These are phyloP conservation scores for Acanthisitta chloris DNA, from an alignment of 2,113 vertebrate species.

Conservation along the genomic window DNA sequence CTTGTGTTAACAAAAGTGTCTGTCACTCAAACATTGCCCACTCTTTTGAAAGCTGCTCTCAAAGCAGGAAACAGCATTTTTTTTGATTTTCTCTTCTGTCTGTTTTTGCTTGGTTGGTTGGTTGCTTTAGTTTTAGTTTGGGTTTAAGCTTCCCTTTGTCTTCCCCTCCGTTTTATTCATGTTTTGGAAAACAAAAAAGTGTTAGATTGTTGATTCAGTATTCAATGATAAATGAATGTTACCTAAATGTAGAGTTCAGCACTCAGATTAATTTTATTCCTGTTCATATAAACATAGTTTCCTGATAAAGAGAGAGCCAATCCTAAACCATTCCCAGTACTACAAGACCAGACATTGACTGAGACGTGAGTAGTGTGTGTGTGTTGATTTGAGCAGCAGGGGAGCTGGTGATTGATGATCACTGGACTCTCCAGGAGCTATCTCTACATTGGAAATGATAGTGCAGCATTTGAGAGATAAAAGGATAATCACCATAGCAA, in stretches of 20 bases:
- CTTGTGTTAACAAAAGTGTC: slow-evolving; percentile 18
- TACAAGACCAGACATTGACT: neutral
- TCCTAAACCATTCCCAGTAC: neutral
- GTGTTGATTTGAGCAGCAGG: neutral
- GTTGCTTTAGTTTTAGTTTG: neutral
- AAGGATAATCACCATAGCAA: neutral
- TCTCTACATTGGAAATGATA: neutral
- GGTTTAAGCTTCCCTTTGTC: neutral
- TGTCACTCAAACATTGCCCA: neutral
- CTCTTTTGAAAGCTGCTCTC: neutral
- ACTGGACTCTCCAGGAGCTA: neutral
- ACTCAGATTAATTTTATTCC: neutral
- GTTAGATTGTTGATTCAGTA: neutral
- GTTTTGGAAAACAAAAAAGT: neutral
- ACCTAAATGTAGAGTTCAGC: neutral
- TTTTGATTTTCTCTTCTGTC: neutral
- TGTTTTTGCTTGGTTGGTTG: neutral
- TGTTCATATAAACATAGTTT: neutral
- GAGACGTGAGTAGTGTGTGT: neutral
- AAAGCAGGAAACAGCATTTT: neutral
- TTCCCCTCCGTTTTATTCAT: neutral
- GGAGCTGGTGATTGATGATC: slow-evolving; percentile 13
- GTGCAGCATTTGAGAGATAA: neutral
- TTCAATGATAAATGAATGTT: neutral
- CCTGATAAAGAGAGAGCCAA: neutral